Base-by-base conservation (phyloP, 2,888 invertebrate species). In the Amiota mariae region DNA sequence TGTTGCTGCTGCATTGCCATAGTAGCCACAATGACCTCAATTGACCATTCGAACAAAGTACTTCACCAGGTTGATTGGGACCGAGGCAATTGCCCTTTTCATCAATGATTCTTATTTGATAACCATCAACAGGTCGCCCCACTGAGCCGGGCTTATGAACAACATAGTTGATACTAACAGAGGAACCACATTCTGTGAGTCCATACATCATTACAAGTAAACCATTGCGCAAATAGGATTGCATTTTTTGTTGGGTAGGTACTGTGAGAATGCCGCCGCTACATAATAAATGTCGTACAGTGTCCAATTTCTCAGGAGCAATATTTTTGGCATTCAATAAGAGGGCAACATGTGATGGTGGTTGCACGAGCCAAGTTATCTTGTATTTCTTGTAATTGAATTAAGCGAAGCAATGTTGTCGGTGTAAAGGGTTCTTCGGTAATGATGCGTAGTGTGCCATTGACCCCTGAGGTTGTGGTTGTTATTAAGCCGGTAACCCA, bases 1-100 rank as follows among this genome's bases (percentile, higher is more conserved):
- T 8, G 82, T 83, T 15, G 76, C 82, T 18, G 49, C 71, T 2
- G 71, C 57, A 72, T 84, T 82, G 6, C 77, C 73, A 72, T 81
- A 83, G 47, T 87, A 87, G 10, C 87, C 87, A n/a, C n/a, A n/a
- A n/a, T n/a, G 61, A 47, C 81, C 85, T 83, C 46, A 64, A 51
- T 3, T 57, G 71, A 1, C 51, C 36, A 0, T 72, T 70, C 48
- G 75, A 71, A 0, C 76, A 15, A 8, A 72, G 76, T 71, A 87
- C 78, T 71, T 87, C 85, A 8, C 87, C 86, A 1, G 71, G 20
- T 72, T 82, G 73, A 51, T 76, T 75, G 6, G 76, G 67, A 9
- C 78, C 80, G 46, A 84, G 73, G 24, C 72, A 57, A 1, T 78
- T 66, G 0, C 80, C 81, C 18, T 79, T 66, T 0, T 83, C 80